Conservation (phyloP, 1,140 invertebrate species). For the Matsumurasca onukii region DNA sequence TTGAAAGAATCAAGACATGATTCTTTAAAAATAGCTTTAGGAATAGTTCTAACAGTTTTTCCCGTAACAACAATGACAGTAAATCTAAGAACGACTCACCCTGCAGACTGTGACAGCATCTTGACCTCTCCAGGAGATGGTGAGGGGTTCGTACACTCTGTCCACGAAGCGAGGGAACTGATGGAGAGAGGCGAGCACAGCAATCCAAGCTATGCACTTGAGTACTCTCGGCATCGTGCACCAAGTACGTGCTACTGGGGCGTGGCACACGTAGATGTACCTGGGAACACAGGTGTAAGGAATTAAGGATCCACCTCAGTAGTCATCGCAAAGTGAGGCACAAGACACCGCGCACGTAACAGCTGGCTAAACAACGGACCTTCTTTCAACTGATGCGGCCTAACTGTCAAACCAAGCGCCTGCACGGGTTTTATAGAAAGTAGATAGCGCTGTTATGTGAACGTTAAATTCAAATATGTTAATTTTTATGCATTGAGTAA, state of each 20-base stretch:
- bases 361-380: background rate
- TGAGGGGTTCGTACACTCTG: slow-evolving; percentile 53
- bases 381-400: background rate
- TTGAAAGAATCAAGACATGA: too few relatives aligned
- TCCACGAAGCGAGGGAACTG: slow-evolving; percentile 81
- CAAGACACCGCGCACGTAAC: too few relatives aligned
- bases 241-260: slow-evolving; percentile 78
- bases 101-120: slow-evolving; percentile 48
- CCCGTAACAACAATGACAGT: too few relatives aligned
- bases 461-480: too few relatives aligned
- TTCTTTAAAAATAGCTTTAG: too few relatives aligned
- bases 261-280: slow-evolving; percentile 91
- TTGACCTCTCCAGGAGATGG: slow-evolving; percentile 63
- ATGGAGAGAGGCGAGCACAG: slow-evolving; percentile 70
- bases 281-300: slow-evolving; percentile 39
- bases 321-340: too few relatives aligned
- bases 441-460: too few relatives aligned
- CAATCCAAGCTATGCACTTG: slow-evolving; percentile 73
- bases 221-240: slow-evolving; percentile 83
- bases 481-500: too few relatives aligned
- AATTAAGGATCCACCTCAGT: too few relatives aligned
- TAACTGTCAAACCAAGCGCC: background rate
- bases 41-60: too few relatives aligned
- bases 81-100: slow-evolving; percentile 33
- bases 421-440: too few relatives aligned